Conservation (phyloP, 53 echinoderm and acorn worm genomes). For the Echinometra lucunter region DNA sequence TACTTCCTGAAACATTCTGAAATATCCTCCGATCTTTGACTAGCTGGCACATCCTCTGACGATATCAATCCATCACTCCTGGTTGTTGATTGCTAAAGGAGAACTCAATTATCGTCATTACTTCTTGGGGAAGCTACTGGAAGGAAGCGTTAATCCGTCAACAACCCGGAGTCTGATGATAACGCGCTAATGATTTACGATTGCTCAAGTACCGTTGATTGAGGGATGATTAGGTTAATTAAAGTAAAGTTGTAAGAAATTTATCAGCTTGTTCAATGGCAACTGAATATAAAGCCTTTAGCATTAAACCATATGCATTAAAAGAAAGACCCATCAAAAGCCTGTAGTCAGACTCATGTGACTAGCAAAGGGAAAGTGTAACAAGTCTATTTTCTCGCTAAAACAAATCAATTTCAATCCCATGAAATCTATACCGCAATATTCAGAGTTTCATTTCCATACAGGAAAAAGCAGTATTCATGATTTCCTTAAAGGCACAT, state of each 20-base stretch:
- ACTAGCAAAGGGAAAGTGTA: neutral
- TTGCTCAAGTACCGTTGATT: neutral
- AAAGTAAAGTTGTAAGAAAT: neutral
- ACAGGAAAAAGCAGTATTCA: neutral
- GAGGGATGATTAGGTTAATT: neutral
- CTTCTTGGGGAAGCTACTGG: neutral
- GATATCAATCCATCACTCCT: neutral
- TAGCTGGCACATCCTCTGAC: neutral
- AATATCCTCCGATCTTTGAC: neutral
- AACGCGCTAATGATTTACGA: slow-evolving; percentile 30
- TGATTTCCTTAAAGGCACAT: neutral
- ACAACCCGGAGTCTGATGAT: slow-evolving; percentile 24
- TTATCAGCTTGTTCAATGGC: neutral
- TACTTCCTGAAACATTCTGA: neutral
- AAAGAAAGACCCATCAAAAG: neutral
- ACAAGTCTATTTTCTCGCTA: neutral
- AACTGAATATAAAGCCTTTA: neutral
- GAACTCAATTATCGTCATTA: neutral
- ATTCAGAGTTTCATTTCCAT: neutral
- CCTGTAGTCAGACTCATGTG: neutral
- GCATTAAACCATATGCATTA: neutral
- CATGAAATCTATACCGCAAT: neutral
- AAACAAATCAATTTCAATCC: neutral
- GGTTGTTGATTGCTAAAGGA: neutral
- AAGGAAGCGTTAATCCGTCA: slow-evolving; percentile 8